Base-by-base conservation (phyloP, 2,797 vertebrate genomes). In the Sphaeramia orbicularis region DNA sequence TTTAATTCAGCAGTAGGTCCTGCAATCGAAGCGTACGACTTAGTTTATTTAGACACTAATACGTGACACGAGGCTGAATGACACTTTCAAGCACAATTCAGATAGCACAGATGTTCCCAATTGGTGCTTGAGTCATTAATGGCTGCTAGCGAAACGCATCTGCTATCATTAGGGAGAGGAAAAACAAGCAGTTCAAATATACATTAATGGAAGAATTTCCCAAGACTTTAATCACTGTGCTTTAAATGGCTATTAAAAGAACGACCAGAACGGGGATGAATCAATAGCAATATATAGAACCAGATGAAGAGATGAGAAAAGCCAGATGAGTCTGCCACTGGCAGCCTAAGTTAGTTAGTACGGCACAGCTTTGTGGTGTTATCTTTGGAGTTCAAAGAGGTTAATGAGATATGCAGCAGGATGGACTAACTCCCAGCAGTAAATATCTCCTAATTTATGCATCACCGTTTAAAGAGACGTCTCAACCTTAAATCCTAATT, bases 121-220 rank as follows among this genome's bases (percentile, higher is more conserved):
- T 79, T 87, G 80, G 73, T 66, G 71, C 74, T 73, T 72, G 76
- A 86, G 77, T 90, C 86, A 91, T 93, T 89, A 89, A 88, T 84
- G 66, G 84, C 80, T 78, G 71, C 63, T 53, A 85, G 78, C 73
- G 71, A 80, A 73, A 76, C 80, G 68, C 83, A 91, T 92, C 88
- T 91, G 85, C 80, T 65, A 42, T 84, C 76, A 83, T 91, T 90
- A 89, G 73, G 64, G 45, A 71, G 65, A 76, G 59, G 66, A 62
- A 62, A 86, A 88, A 89, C 67, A 77, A 81, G 75, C 66, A 54
- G 68, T 76, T 86, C 62, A 65, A 70, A 81, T 69, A 63, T 80
- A 84, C 80, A 73, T 86, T 87, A 66, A 76, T 65, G 59, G 52
- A 38, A 74, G 38, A 77, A 81, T 64, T 86, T 52, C 72, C 32